Percentiles rank a stretch among this genome's conserved stretches.
phyloP scores from a whole-genome alignment of 2,113 vertebrate species.

The Poeciliopsis retropinna region DNA sequence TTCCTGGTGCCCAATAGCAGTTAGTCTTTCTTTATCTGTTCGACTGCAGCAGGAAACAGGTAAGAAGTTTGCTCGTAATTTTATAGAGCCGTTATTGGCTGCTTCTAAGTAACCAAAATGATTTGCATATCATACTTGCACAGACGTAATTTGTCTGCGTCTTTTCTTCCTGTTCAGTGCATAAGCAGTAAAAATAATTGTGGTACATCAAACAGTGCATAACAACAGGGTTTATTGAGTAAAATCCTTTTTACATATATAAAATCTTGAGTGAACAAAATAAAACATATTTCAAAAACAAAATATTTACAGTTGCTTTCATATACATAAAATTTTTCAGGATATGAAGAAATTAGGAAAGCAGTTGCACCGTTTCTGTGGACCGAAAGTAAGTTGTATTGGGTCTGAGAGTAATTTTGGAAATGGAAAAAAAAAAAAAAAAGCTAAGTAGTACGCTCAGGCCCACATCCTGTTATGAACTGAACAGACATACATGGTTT shows the following conservation, averaged over 20 bases:
- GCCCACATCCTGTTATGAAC: conserved; percentile 82
- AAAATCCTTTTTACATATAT: conserved; percentile 11
- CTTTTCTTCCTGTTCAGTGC: neutral
- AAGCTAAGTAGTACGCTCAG: conserved; percentile 39
- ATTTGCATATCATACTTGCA: neutral
- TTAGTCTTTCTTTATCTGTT: neutral
- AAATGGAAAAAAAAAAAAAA: conserved; percentile 51
- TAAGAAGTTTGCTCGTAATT: neutral
- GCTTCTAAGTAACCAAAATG: neutral
- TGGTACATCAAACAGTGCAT: neutral
- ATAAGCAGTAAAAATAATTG: neutral
- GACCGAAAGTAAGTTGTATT: conserved; percentile 5
- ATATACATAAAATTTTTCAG: neutral
- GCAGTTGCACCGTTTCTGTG: conserved; percentile 18
- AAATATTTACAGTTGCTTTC: conserved; percentile 5
- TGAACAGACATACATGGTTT: conserved; percentile 20
- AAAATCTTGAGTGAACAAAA: conserved; percentile 8
- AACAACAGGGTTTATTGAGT: conserved; percentile 21
- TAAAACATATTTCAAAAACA: conserved; percentile 9
- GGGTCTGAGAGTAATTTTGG: conserved; percentile 18
- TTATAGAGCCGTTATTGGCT: neutral
- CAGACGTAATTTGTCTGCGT: neutral
- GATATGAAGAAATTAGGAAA: conserved; percentile 19
- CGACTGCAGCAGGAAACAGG: conserved; percentile 31
- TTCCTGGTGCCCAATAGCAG: neutral